Base-by-base conservation (phyloP, 1,140 invertebrate species). In the Bradynema listronoti region DNA sequence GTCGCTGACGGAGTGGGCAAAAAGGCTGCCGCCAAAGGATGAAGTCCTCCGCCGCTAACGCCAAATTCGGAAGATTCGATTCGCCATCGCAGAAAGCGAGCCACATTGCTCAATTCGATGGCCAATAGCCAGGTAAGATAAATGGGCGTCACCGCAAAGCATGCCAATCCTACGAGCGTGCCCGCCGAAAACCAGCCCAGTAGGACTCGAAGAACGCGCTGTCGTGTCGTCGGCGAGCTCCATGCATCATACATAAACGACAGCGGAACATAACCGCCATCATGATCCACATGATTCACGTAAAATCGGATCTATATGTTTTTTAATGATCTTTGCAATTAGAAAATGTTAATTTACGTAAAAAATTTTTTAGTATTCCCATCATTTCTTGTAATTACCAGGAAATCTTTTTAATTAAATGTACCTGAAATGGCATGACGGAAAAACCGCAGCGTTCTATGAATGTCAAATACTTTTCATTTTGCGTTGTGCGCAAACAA, bases 91-190 rank as follows among this genome's bases (percentile, higher is more conserved):
- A 65, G 5, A 19, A 56, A 46, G 34, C 41, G 32, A 24, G 52
- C 19, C 50, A 56, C 57, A 41, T 65, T 61, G 5, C 50, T 39
- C 19, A 71, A 32, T 36, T 71, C 69, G 19, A 29, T 53, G 24
- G 73, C 24, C 19, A 71, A 29, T 24, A 71, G 46, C 42, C 61
- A 67, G 6, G 57, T 51, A 25, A 71, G 36, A 34, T 71, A 71
- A 30, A 70, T 16, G 9, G 69, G 72, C 14, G 61, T 69, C 14
- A 71, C 27, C 6, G 73, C 16, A 34, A 73, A 70, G 54, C 54
- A 71, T 11, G 51, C 25, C 4, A 71, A 41, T 0, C 55, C 45
- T 41, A 69, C 49, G 27, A 69, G 29, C 19, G 71, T 57, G 24
- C 69, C 69, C 22, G 58, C 42, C 14, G 58, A 39, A 25, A 71